Evolutionary conservation across 2,888 invertebrate genomes (phyloP), one percentile per base, ranked within the genome.

Genomic region (Unio delphinus): DNA sequence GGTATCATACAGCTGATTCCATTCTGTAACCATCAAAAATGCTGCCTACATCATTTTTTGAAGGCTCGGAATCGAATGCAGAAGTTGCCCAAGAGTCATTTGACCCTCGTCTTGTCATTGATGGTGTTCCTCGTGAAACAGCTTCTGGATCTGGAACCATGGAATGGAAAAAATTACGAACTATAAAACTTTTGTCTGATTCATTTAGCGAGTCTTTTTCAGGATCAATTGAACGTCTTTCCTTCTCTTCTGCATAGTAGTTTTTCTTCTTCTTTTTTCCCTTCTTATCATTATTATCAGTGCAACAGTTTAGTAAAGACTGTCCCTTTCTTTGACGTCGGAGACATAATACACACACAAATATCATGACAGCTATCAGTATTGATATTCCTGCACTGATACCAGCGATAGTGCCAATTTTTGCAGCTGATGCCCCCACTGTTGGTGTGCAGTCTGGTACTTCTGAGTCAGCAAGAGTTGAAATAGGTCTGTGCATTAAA

Each of bases 141-240:
- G 68, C 78, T 54, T 78, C 79, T 28, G 80, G 80, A 58, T 82
- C 78, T 8, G 82, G 79, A 20, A 75, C 80, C 80, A 86, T 83
- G 26, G 83, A 80, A 68, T 84, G 81, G 72, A 87, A 85, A 69
- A 82, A 87, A 59, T 85, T 82, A 6, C 84, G 67, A 60, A 87
- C 83, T 61, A 85, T 83, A 79, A 83, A 87, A 73, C 83, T 82
- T 75, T 83, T 83, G 65, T 87, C 86, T 2, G 87, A 87, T 60
- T 84, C 82, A 61, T 81, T 84, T 8, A 86, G 68, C 28, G 86
- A 86, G 17, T 80, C 78, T 56, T 75, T 73, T 57, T 86, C 84
- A 56, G 79, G 72, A 65, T 86, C 82, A 62, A 71, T 64, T 54
- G 77, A 77, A 6, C 80, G 72, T 57, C 73, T 75, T 59, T 79